Conservation (phyloP, 2,113 vertebrate species). For the Brachyhypopomus gauderio region DNA sequence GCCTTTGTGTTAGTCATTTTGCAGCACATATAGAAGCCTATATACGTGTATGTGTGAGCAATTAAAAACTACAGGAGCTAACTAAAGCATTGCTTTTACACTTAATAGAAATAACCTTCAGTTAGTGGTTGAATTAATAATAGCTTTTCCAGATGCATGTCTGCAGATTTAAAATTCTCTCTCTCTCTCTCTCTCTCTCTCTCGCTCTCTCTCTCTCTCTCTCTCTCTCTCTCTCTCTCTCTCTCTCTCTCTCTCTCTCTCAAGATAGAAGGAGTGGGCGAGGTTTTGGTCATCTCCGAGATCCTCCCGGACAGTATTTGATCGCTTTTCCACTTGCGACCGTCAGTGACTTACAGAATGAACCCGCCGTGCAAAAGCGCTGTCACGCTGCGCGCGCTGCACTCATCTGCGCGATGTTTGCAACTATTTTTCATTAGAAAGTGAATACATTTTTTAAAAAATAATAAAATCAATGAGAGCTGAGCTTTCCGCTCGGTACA, state of each 20-base stretch:
- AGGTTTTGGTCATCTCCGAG: conserved; percentile 43
- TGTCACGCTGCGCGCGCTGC: background rate
- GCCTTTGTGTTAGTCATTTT: no score
- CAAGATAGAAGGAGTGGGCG: conserved; percentile 29
- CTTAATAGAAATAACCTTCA: no score
- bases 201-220: background rate
- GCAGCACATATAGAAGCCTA: no score
- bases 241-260: conserved; percentile 6
- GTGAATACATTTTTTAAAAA: background rate
- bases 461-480: background rate
- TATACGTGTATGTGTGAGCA: no score
- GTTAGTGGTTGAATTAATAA: no score
- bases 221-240: conserved; percentile 17
- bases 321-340: background rate
- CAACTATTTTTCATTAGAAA: background rate
- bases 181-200: conserved; percentile 17
- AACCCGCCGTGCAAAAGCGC: conserved; percentile 1
- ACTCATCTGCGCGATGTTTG: background rate
- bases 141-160: no score
- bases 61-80: no score
- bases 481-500: background rate
- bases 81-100: no score
- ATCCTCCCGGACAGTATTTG: conserved; percentile 5
- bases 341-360: conserved; percentile 10
- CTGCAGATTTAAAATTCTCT: background rate